phyloP scores from a whole-genome alignment of 1,140 invertebrate species.

The Neomicropteryx cornuta region DNA sequence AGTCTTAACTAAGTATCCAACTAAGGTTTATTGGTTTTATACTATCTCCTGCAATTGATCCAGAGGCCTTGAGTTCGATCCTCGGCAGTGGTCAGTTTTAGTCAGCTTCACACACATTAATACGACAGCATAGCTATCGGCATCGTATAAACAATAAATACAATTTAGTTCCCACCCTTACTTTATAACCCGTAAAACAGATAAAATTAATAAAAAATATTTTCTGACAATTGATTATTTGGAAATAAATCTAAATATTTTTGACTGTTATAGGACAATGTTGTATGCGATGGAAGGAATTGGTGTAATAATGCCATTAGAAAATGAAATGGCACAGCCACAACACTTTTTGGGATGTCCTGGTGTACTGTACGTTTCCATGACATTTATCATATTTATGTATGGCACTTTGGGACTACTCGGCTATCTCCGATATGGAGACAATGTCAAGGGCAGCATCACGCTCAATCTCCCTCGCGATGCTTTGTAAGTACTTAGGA shows the following conservation, averaged over 20 bases:
- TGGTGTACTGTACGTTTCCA: conserved; percentile 70
- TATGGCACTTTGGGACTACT: conserved; percentile 71
- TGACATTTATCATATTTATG: conserved; percentile 58
- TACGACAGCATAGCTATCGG: not conserved
- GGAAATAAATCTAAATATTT: not conserved
- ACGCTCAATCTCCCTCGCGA: conserved; percentile 54
- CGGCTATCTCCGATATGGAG: conserved; percentile 69
- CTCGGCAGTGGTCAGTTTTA: no score
- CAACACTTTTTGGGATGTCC: conserved; percentile 66
- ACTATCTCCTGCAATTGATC: no score
- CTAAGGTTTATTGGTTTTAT: no score
- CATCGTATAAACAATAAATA: not conserved
- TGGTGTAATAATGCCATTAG: conserved; percentile 73
- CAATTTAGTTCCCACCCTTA: not conserved
- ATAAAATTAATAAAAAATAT: not conserved
- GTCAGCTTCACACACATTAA: not conserved
- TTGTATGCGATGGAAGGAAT: conserved; percentile 73
- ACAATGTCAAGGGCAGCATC: conserved; percentile 47
- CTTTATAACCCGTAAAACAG: not conserved
- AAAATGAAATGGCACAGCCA: conserved; percentile 74
- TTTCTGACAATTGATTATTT: not conserved
- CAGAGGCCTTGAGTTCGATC: no score
- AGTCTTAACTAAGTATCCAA: no score
- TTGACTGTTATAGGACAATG: conserved; percentile 45
- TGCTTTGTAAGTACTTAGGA: conserved; percentile 40